Percentiles rank a stretch among this genome's conserved stretches.
phyloP scores from a whole-genome alignment of 1,140 invertebrate genomes.

The Neodiprion virginianus region DNA sequence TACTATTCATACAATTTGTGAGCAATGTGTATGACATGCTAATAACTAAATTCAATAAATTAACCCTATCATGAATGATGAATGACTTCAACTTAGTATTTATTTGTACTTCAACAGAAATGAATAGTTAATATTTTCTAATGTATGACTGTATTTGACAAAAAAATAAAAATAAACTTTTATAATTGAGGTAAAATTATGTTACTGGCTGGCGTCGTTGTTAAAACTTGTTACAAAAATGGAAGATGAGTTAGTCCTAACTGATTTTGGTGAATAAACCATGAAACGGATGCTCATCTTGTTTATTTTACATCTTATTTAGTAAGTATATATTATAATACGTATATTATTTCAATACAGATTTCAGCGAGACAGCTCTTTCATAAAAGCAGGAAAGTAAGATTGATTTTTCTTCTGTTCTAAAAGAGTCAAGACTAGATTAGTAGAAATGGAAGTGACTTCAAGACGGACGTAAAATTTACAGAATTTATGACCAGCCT shows the following conservation, averaged over 20 bases:
- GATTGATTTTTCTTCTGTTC: no score
- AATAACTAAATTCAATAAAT: not conserved
- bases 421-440: no score
- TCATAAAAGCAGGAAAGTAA: no score
- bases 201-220: not conserved
- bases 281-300: conserved; percentile 1
- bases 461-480: no score
- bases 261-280: not conserved
- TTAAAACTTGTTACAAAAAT: not conserved
- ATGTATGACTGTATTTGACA: no score
- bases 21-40: not conserved
- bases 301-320: not conserved
- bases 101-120: not conserved
- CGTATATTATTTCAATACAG: not conserved
- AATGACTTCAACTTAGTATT: not conserved
- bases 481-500: no score
- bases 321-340: not conserved
- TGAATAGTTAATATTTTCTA: no score
- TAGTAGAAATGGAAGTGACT: no score
- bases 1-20: not conserved
- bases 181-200: no score
- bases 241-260: not conserved
- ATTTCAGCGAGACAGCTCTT: no score
- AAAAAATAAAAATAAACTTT: no score
- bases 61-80: not conserved